Percentiles rank a stretch among this genome's conserved stretches.
Evolutionary conservation across 2,888 invertebrate species (phyloP).

Genomic region (Noctua fimbriata): DNA sequence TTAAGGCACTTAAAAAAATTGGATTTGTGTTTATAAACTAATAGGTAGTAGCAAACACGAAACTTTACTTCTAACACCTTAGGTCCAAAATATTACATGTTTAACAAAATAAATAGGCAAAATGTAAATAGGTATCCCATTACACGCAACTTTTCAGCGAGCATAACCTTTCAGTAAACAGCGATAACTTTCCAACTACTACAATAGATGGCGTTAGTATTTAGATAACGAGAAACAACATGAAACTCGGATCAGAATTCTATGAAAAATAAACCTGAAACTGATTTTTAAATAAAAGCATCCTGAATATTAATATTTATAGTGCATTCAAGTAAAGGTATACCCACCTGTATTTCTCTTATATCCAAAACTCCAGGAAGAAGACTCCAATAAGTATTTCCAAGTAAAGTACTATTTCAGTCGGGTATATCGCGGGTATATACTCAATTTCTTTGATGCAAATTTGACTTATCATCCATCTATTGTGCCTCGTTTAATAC

Average conservation of each 20-base stretch:
- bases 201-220: constrained; percentile 66
- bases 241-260: constrained; percentile 19
- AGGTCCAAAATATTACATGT: not conserved
- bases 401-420: constrained; percentile 29
- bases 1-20: not conserved
- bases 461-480: constrained; percentile 46
- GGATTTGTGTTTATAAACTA: not conserved
- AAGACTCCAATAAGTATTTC: constrained; percentile 23
- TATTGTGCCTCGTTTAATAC: constrained; percentile 36
- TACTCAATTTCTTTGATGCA: constrained; percentile 36
- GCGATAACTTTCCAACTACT: constrained; percentile 25
- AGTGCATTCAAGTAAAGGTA: not conserved
- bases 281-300: not conserved
- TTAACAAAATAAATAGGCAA: not conserved
- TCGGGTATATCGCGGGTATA: constrained; percentile 29
- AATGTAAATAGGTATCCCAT: not conserved
- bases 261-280: constrained; percentile 23
- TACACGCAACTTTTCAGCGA: not conserved
- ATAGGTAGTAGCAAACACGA: not conserved
- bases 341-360: not conserved
- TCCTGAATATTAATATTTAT: not conserved
- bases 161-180: constrained; percentile 3
- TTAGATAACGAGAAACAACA: constrained; percentile 24
- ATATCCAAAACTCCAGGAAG: constrained; percentile 15
- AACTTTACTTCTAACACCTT: not conserved